Conservation (phyloP, 2,888 invertebrate species). For the Drosophila bunnanda region DNA sequence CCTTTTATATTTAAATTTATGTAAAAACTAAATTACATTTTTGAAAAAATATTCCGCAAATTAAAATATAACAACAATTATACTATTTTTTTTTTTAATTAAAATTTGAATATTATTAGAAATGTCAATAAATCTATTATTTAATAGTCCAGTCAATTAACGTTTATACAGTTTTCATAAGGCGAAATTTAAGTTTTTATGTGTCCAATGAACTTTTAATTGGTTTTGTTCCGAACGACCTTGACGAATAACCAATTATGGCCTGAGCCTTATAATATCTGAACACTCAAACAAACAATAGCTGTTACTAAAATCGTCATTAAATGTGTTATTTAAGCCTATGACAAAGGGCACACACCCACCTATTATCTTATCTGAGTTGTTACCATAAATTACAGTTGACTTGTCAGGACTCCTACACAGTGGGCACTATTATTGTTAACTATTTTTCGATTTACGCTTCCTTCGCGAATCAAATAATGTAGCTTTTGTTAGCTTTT, state of each 20-base stretch:
- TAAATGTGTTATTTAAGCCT: slow-evolving; percentile 1
- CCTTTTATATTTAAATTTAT: no score
- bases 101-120: not conserved
- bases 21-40: no score
- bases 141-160: not conserved
- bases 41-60: no score
- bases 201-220: not conserved
- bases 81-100: no score
- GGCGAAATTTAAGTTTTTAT: not conserved
- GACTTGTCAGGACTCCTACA: not conserved
- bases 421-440: not conserved
- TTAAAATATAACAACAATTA: no score
- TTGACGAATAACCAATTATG: slow-evolving; percentile 8
- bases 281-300: slow-evolving; percentile 6
- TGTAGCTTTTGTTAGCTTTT: not conserved
- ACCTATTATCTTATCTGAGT: slow-evolving; percentile 17
- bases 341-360: slow-evolving; percentile 8
- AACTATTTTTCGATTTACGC: not conserved
- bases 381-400: slow-evolving; percentile 1
- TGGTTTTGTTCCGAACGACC: slow-evolving; percentile 22
- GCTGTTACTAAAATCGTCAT: not conserved
- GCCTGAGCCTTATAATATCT: slow-evolving; percentile 3
- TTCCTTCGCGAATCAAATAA: not conserved
- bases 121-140: not conserved
- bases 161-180: not conserved